A percentile compares a stretch with the other conserved stretches of the same genome.
phyloP scores from a whole-genome alignment of 1,140 invertebrate genomes.

The Listronotus oregonensis region DNA sequence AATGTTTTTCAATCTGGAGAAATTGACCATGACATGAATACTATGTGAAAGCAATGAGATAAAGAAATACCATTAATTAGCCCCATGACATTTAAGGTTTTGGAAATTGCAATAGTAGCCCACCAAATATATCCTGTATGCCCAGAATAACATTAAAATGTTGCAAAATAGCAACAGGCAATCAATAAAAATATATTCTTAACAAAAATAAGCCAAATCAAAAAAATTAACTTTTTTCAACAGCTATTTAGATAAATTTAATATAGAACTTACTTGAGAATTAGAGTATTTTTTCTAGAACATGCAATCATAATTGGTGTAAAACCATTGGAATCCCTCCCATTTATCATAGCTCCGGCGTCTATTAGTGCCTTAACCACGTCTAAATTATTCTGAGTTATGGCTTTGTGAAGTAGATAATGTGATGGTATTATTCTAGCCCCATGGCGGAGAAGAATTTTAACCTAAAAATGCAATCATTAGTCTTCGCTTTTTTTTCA shows the following conservation, averaged over 20 bases:
- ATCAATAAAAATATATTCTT: too few relatives aligned
- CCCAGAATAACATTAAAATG: too few relatives aligned
- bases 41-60: too few relatives aligned
- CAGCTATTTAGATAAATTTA: neutral
- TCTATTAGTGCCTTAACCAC: conserved; percentile 60
- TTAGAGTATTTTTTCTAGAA: conserved; percentile 59
- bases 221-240: conserved; percentile 26
- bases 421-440: conserved; percentile 63
- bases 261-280: neutral
- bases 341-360: conserved; percentile 60
- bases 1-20: too few relatives aligned
- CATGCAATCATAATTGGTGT: conserved; percentile 69
- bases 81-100: too few relatives aligned
- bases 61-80: too few relatives aligned
- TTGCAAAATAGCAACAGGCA: too few relatives aligned
- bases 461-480: conserved; percentile 30
- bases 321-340: conserved; percentile 61
- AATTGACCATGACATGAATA: too few relatives aligned
- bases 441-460: conserved; percentile 57
- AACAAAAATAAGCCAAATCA: too few relatives aligned
- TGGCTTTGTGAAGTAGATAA: conserved; percentile 63
- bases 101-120: too few relatives aligned
- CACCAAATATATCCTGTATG: too few relatives aligned
- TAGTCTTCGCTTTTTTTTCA: too few relatives aligned
- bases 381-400: conserved; percentile 58